Percentiles rank a stretch among this genome's conserved stretches.
These are phyloP conservation scores for Clarias platycephalus DNA, from an alignment of 2,797 vertebrate genomes.

Conservation along the genomic window DNA sequence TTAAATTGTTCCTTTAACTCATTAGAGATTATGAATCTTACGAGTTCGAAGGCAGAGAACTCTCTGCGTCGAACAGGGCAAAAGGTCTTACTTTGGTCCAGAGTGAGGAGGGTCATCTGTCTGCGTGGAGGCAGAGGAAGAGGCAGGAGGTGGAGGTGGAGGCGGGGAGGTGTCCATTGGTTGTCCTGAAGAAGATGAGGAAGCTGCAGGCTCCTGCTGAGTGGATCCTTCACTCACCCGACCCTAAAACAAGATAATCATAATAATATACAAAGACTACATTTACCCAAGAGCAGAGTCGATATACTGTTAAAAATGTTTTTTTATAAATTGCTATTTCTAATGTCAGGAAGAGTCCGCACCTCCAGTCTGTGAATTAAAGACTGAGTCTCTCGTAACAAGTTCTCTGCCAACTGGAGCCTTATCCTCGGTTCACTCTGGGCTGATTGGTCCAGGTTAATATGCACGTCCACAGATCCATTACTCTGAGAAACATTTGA, in stretches of 20 bases:
- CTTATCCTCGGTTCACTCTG: slow-evolving; percentile 88
- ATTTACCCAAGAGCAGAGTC: background rate
- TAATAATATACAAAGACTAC: background rate
- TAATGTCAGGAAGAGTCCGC: slow-evolving; percentile 10
- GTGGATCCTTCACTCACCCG: slow-evolving; percentile 63
- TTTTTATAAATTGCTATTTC: background rate
- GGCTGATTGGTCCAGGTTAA: slow-evolving; percentile 85
- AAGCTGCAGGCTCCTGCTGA: slow-evolving; percentile 63
- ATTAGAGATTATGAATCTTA: too few species aligned
- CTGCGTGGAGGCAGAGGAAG: slow-evolving; percentile 68
- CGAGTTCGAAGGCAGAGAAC: too few species aligned
- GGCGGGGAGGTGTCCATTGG: slow-evolving; percentile 74
- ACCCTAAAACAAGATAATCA: slow-evolving; percentile 60
- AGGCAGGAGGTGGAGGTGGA: slow-evolving; percentile 70
- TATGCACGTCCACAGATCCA: slow-evolving; percentile 89
- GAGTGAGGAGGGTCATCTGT: slow-evolving; percentile 73
- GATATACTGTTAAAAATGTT: too few species aligned
- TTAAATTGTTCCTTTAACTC: background rate
- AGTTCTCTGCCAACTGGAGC: slow-evolving; percentile 85
- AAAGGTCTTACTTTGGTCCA: slow-evolving; percentile 71
- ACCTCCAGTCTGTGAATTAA: slow-evolving; percentile 86
- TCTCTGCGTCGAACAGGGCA: background rate
- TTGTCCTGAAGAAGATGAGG: slow-evolving; percentile 70
- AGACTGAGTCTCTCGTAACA: slow-evolving; percentile 83
- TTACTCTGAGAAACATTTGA: slow-evolving; percentile 67